A percentile compares a stretch with the other conserved stretches of the same genome.
phyloP scores from a whole-genome alignment of 2,888 invertebrate genomes.

The Microctonus aethiopoides region DNA sequence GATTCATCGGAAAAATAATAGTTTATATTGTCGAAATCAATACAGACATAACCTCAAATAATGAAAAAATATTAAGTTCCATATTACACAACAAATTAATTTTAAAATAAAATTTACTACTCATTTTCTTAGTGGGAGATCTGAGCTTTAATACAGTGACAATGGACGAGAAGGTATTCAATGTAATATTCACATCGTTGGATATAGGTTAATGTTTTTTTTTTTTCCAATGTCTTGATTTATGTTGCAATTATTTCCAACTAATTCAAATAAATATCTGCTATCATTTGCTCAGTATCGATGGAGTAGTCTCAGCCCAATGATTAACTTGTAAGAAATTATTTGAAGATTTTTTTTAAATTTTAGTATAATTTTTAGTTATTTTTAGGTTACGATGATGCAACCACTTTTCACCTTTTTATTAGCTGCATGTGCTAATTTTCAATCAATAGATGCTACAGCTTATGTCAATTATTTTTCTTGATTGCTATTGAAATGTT shows the following conservation, averaged over 20 bases:
- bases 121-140: constrained; percentile 52
- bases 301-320: background rate
- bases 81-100: constrained; percentile 4
- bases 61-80: background rate
- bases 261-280: too few species aligned
- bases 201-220: constrained; percentile 22
- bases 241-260: too few species aligned
- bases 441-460: background rate
- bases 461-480: background rate
- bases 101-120: constrained; percentile 28
- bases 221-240: too few species aligned
- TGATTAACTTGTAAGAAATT: background rate
- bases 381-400: background rate
- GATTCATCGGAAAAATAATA: background rate
- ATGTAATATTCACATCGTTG: constrained; percentile 4
- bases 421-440: background rate
- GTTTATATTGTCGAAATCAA: too few species aligned
- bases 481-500: background rate
- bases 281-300: background rate
- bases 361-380: background rate
- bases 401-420: background rate
- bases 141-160: constrained; percentile 48
- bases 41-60: background rate
- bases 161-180: constrained; percentile 55
- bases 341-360: background rate